Base-by-base conservation (phyloP, 1,140 invertebrate species). In the Drosophila sturtevanti region DNA sequence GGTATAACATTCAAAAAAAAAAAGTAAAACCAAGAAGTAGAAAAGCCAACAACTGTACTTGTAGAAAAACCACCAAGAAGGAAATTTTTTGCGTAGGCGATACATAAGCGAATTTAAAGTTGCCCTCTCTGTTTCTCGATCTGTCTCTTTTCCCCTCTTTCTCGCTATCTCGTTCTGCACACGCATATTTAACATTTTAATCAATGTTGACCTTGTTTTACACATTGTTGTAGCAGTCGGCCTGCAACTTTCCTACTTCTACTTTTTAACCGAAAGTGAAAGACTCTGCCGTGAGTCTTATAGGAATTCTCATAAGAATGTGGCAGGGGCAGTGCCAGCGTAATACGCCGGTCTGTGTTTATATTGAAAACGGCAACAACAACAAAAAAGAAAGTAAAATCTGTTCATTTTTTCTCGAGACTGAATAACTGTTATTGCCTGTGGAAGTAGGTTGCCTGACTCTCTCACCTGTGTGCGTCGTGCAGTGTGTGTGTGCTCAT, bases 281-380 rank as follows among this genome's bases (percentile, higher is more conserved):
- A 87, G 84, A 87, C 72, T 64, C 6, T 65, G 22, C 6, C 37
- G n/a, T 14, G 18, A 41, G 77, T 87, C 79, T 82, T 74, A 89
- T 87, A 89, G 82, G 84, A 89, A 87, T 86, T 86, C 82, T 87
- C 61, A 82, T 87, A 82, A 87, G 82, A 87, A 87, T 89, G 79
- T 81, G 69, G 75, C 81, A 77, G 66, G 48, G 48, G 65, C 56
- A 64, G 58, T 56, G 75, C 34, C 44, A 70, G 67, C 70, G 82
- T 87, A 86, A 87, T 86, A 86, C 38, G 24, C 51, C 54, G 48
- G 12, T 64, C 12, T 37, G 12, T 62, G 51, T 34, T 54, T 63
- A 16, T 60, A 59, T 37, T 27, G 14, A 59, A 58, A 59, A 54
- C n/a, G 27, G 18, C 41, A 24, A 22, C 14, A 34, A 66, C 38